Base-by-base conservation (phyloP, 2,113 vertebrate genomes). In the Notothenia coriiceps region DNA sequence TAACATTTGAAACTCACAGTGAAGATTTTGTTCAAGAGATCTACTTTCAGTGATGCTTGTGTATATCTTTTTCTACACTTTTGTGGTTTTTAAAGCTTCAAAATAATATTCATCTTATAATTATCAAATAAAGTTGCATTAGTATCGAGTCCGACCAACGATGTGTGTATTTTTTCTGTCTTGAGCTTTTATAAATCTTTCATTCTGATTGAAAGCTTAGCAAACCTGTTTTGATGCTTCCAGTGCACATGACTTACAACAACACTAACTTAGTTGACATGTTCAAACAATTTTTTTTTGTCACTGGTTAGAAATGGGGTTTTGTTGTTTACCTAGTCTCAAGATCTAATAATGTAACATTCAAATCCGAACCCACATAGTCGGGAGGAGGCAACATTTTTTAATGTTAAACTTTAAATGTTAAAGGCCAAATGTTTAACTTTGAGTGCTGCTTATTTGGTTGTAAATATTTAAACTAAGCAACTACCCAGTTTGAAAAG, bases 1-100 rank as follows among this genome's bases (percentile, higher is more conserved):
- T 57, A 25, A 54, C 47, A 18, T 75, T 14, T 47, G 43, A 52
- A 65, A 64, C 44, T 60, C 64, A 73, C 56, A 49, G 49, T 61
- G 35, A 4, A 20, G 10, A 4, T 7, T 54, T 47, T 71, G n/a
- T 71, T 63, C 1, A 40, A 11, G 47, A 64, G 22, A 78, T 60
- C 25, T 25, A 50, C 35, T 46, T 60, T 61, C 47, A 65, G 74
- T 17, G 46, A 69, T 33, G 47, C 35, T 6, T 40, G 5, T 40
- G 35, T 40, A 40, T 40, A 40, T 6, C 1, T 40, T 6, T 40
- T 40, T 40, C 29, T 40, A 7, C 35, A 40, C 35, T 40, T 40
- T 40, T 40, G 35, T 40, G 6, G 6, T 40, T 40, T 40, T 40
- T 29, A 29, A 40, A 40, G 35, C 35, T 40, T 40, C 35, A 40